Percentiles rank a stretch among this genome's conserved stretches.
phyloP scores from a whole-genome alignment of 2,888 invertebrate species.

The Callyntrura guangdongensis region DNA sequence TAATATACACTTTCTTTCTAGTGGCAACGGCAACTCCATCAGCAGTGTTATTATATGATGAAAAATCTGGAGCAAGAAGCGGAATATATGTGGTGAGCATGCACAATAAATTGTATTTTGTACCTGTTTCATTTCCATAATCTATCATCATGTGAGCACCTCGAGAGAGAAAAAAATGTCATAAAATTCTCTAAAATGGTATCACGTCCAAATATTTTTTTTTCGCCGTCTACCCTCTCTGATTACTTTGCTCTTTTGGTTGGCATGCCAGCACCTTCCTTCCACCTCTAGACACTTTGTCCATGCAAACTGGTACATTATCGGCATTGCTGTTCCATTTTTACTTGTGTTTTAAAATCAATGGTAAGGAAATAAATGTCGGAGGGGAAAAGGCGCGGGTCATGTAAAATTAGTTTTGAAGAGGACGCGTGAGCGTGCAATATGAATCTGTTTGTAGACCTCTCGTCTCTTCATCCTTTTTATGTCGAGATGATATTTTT shows the following conservation, averaged over 20 bases:
- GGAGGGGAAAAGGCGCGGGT: too few relatives aligned
- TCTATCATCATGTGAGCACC: conserved; percentile 1
- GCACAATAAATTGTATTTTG: conserved; percentile 31
- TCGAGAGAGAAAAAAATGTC: background rate
- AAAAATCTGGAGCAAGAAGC: background rate
- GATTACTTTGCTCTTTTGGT: too few relatives aligned
- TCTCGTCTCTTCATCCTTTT: background rate
- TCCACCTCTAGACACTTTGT: background rate
- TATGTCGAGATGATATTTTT: background rate
- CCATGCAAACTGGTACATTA: background rate
- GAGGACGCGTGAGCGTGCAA: too few relatives aligned
- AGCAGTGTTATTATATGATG: background rate
- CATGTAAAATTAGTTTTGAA: too few relatives aligned
- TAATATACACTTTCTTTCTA: background rate
- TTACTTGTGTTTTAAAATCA: too few relatives aligned
- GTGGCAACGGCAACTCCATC: too few relatives aligned
- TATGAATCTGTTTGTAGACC: too few relatives aligned
- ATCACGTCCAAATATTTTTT: background rate
- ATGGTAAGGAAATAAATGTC: too few relatives aligned
- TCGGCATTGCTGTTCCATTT: too few relatives aligned
- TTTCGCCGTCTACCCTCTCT: background rate
- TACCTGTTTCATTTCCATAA: conserved; percentile 34
- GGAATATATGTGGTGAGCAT: conserved; percentile 10
- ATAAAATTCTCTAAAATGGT: background rate
- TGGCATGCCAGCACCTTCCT: too few relatives aligned